Evolutionary conservation across 2,888 invertebrate genomes (phyloP), one percentile per base, ranked within the genome.

Genomic region (Odontocerum albicorne): DNA sequence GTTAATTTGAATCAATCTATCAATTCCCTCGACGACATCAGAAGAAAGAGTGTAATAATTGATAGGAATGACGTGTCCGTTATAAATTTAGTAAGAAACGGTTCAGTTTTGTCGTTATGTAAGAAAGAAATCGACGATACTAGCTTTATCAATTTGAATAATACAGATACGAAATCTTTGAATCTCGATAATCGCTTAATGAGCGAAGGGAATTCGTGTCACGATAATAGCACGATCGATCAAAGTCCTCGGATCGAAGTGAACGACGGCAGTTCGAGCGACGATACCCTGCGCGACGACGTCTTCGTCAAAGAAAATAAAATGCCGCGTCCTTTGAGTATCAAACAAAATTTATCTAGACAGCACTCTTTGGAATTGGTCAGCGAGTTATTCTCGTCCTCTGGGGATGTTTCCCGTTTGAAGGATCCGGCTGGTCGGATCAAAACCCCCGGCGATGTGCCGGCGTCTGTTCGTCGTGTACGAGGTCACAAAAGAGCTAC

Each of bases 381-480:
- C 46, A 84, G 84, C 50, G 87, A 89, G 64, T 82, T 90, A 2
- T 90, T 90, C 64, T 82, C 85, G 7, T 83, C 83, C 0, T 83
- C 84, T 0, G 84, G 83, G 1, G 88, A 86, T 65, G 66, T 84
- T n/a, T 77, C 80, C 2, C 75, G 84, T 49, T 67, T 90, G 43
- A 82, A 87, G 60, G 88, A 90, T 70, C 88, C 89, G 0, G 86
- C 88, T 15, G 86, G 85, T 40, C 78, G 90, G 43, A 86, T 90
- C 1, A 90, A 91, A 66, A 91, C 90, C 0, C 90, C 91, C 0
- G 90, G 90, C 0, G 91, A 91, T 68, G 79, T 90, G 19, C 90
- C 90, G 0, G 86, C 88, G 0, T 89, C 90, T 0, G 87, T 90
- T 1, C 70, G 90, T 10, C 81, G 85, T 63, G 85, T 88, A 1